Evolutionary conservation across 2,888 invertebrate genomes (phyloP).

Genomic region (Tigriopus californicus): DNA sequence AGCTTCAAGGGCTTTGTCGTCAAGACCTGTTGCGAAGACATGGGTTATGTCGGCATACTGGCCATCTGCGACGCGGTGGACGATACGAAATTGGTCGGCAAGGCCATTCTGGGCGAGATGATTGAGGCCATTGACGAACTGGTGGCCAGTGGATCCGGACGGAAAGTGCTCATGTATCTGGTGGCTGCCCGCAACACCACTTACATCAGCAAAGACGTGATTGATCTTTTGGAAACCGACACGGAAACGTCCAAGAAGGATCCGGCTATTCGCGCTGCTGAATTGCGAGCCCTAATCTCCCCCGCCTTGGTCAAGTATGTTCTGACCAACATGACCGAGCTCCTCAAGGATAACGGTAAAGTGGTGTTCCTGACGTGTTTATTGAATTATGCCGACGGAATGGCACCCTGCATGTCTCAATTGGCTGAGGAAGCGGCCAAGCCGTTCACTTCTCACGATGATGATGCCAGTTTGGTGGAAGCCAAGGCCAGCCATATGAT

Average conservation of each 20-base stretch:
- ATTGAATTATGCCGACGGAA: slow-evolving; percentile 1
- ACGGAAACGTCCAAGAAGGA: slow-evolving; percentile 55
- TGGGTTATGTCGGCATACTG: slow-evolving; percentile 62
- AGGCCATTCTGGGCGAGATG: slow-evolving; percentile 29
- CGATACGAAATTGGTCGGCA: slow-evolving; percentile 74
- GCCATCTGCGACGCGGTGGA: slow-evolving; percentile 71
- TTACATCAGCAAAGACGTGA: slow-evolving; percentile 62
- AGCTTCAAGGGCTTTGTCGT: slow-evolving; percentile 63
- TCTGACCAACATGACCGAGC: slow-evolving; percentile 18
- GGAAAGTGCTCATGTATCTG: slow-evolving; percentile 68
- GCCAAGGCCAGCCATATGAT: slow-evolving; percentile 54
- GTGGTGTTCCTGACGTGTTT: slow-evolving; percentile 25
- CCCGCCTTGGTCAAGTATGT: slow-evolving; percentile 39
- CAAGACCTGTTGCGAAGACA: slow-evolving; percentile 62
- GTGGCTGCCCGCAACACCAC: slow-evolving; percentile 58
- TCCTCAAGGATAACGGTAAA: slow-evolving; percentile 30
- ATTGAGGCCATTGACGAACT: slow-evolving; percentile 42
- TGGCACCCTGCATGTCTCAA: slow-evolving; percentile 15
- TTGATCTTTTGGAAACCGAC: slow-evolving; percentile 52
- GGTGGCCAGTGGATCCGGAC: slow-evolving; percentile 56
- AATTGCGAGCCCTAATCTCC: slow-evolving; percentile 46
- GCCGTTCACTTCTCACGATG: slow-evolving; percentile 19
- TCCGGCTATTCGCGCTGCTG: slow-evolving; percentile 41
- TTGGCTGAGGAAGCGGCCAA: slow-evolving; percentile 18
- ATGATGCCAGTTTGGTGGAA: slow-evolving; percentile 33